Evolutionary conservation across 2,888 invertebrate genomes (phyloP).

Genomic region (Drosophila picticornis): DNA sequence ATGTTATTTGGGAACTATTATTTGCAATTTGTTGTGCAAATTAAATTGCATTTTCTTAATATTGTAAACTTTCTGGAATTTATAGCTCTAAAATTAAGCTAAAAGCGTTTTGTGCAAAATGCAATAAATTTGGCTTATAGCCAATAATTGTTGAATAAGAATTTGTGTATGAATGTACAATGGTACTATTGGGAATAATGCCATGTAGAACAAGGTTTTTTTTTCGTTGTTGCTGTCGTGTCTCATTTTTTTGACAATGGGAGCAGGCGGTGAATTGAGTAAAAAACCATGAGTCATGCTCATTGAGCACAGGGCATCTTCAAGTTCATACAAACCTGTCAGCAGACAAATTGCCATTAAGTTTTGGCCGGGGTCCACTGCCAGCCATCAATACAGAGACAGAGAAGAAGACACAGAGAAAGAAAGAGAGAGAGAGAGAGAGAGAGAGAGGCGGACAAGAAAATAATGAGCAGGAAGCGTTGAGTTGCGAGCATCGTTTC

Average conservation of each 20-base stretch:
- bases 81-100: slow-evolving; percentile 27
- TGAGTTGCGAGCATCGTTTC: slow-evolving; percentile 30
- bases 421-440: not conserved
- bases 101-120: slow-evolving; percentile 22
- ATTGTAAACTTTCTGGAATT: slow-evolving; percentile 42
- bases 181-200: slow-evolving; percentile 51
- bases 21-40: slow-evolving; percentile 18
- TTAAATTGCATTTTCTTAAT: slow-evolving; percentile 40
- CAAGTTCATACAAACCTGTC: slow-evolving; percentile 55
- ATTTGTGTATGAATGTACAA: slow-evolving; percentile 7
- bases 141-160: slow-evolving; percentile 59
- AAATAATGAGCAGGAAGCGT: slow-evolving; percentile 31
- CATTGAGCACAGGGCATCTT: slow-evolving; percentile 48
- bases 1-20: not conserved
- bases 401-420: not conserved
- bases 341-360: slow-evolving; percentile 42
- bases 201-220: slow-evolving; percentile 57
- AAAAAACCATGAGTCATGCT: slow-evolving; percentile 39
- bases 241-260: slow-evolving; percentile 2
- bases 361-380: slow-evolving; percentile 41
- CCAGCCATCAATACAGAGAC: slow-evolving; percentile 2
- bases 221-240: not conserved
- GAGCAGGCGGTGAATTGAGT: not conserved
- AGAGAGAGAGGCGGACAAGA: not conserved
- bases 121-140: slow-evolving; percentile 35